phyloP scores from a whole-genome alignment of 2,888 invertebrate species.

The Pyrrhia umbra region DNA sequence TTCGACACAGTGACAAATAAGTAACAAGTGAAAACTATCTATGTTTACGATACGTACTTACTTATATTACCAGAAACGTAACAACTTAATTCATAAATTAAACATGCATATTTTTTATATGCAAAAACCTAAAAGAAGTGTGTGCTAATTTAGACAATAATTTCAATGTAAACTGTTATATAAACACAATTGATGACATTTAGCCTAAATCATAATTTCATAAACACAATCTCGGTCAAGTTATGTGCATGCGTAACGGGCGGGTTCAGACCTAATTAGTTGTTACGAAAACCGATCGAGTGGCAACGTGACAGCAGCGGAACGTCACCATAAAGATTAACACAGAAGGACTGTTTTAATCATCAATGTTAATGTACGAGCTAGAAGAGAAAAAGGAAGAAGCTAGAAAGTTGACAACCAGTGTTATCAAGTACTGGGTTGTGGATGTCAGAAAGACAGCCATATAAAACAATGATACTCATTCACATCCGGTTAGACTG shows the following conservation, averaged over 20 bases:
- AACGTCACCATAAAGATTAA: slow-evolving; percentile 7
- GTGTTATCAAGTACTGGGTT: too few species aligned
- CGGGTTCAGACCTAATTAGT: slow-evolving; percentile 52
- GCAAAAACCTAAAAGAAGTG: neutral
- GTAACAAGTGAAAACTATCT: too few species aligned
- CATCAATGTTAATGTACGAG: too few species aligned
- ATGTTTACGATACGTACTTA: neutral
- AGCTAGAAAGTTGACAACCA: too few species aligned
- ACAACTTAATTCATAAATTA: slow-evolving; percentile 8
- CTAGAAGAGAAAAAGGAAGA: too few species aligned
- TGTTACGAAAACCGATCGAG: slow-evolving; percentile 49
- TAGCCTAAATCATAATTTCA: slow-evolving; percentile 34
- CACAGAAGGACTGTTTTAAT: slow-evolving; percentile 37
- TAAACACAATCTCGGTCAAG: slow-evolving; percentile 46
- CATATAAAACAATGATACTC: too few species aligned
- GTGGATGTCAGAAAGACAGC: too few species aligned
- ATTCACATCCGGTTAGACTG: too few species aligned
- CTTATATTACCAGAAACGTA: neutral
- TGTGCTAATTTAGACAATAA: too few species aligned
- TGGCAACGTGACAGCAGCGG: slow-evolving; percentile 40
- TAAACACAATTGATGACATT: slow-evolving; percentile 6
- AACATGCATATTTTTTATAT: neutral
- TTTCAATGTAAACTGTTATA: too few species aligned
- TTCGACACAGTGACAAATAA: too few species aligned
- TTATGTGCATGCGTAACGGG: slow-evolving; percentile 47